Evolutionary conservation across 2,888 invertebrate genomes (phyloP).

Genomic region (Drosophila atripex): DNA sequence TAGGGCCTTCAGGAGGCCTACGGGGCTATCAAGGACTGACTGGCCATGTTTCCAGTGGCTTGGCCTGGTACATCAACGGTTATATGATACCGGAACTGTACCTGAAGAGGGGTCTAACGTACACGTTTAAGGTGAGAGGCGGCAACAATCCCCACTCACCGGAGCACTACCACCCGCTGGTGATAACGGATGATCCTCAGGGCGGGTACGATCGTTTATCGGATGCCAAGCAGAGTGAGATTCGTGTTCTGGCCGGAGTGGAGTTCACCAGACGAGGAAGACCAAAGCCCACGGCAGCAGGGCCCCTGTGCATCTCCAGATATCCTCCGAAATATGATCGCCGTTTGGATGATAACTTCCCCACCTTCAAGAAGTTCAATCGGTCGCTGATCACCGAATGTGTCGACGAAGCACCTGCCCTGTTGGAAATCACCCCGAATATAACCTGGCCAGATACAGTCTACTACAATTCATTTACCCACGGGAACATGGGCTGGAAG

Average conservation of each 20-base stretch:
- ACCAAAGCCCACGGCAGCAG: slow-evolving; percentile 92
- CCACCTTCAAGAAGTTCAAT: slow-evolving; percentile 93
- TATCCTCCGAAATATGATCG: slow-evolving; percentile 88
- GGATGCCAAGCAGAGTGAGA: slow-evolving; percentile 88
- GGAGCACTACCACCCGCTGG: slow-evolving; percentile 93
- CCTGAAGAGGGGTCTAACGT: slow-evolving; percentile 92
- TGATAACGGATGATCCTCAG: slow-evolving; percentile 92
- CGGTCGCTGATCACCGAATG: slow-evolving; percentile 89
- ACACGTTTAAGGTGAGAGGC: slow-evolving; percentile 91
- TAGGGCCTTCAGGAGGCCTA: slow-evolving; percentile 93
- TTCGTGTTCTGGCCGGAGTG: slow-evolving; percentile 91
- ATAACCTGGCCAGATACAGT: slow-evolving; percentile 95
- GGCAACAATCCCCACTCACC: slow-evolving; percentile 95
- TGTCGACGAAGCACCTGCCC: slow-evolving; percentile 89
- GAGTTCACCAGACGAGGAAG: slow-evolving; percentile 92
- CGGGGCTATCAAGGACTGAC: slow-evolving; percentile 91
- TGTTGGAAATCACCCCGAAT: slow-evolving; percentile 92
- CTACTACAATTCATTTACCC: slow-evolving; percentile 96
- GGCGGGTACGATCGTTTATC: slow-evolving; percentile 92
- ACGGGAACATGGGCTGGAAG: slow-evolving; percentile 97
- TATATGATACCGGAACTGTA: slow-evolving; percentile 94
- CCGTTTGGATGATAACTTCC: slow-evolving; percentile 91
- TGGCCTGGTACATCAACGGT: slow-evolving; percentile 97
- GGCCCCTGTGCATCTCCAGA: slow-evolving; percentile 90
- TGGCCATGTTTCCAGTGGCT: slow-evolving; percentile 88